Percentiles rank a stretch among this genome's conserved stretches.
phyloP scores from a whole-genome alignment of 2,797 vertebrate genomes.

The Hybognathus amarus region DNA sequence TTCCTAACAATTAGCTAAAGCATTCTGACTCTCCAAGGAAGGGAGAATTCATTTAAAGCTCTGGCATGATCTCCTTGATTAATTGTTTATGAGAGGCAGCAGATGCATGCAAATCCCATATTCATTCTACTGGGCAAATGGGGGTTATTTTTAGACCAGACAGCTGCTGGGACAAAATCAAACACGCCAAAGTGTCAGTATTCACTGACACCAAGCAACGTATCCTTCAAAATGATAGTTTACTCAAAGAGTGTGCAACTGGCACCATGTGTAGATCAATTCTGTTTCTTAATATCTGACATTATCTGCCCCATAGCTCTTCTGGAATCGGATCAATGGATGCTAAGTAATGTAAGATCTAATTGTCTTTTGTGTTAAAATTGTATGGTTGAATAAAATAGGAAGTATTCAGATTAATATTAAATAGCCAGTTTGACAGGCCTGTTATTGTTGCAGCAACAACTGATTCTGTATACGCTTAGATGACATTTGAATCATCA shows the following conservation, averaged over 20 bases:
- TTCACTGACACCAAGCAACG: slow-evolving; percentile 35
- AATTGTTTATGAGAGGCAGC: slow-evolving; percentile 51
- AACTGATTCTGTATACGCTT: not conserved
- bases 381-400: not conserved
- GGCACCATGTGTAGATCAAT: slow-evolving; percentile 45
- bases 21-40: slow-evolving; percentile 41
- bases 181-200: slow-evolving; percentile 49
- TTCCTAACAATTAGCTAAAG: slow-evolving; percentile 47
- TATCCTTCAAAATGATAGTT: slow-evolving; percentile 46
- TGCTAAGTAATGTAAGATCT: not conserved
- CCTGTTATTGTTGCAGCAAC: not conserved
- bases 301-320: not conserved
- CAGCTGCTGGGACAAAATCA: slow-evolving; percentile 45
- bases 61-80: slow-evolving; percentile 48
- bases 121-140: slow-evolving; percentile 52
- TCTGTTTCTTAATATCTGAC: slow-evolving; percentile 14
- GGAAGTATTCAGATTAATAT: not conserved
- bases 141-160: slow-evolving; percentile 56
- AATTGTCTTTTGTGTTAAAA: slow-evolving; percentile 8
- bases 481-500: not conserved
- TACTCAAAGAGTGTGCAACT: slow-evolving; percentile 53
- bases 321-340: slow-evolving; percentile 5
- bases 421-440: not conserved
- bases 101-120: slow-evolving; percentile 53
- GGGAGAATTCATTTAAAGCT: slow-evolving; percentile 44